Base-by-base conservation (phyloP, 2,888 invertebrate genomes). In the Homarus gammarus region DNA sequence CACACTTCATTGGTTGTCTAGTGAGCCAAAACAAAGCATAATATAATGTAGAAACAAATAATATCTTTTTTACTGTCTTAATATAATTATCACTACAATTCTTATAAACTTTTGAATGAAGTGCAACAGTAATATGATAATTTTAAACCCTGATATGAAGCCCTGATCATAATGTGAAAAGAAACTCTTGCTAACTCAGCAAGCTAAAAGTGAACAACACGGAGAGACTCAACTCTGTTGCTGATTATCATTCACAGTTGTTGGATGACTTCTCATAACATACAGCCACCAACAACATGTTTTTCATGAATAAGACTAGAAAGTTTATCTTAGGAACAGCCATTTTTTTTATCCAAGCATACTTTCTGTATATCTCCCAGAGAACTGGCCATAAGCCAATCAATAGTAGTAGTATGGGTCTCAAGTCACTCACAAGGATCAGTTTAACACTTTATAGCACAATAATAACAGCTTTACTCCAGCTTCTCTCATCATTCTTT, bases 171-270 rank as follows among this genome's bases (percentile, higher is more conserved):
- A 61, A 40, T 15, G 22, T 36, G 31, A 40, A 38, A 44, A 61
- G 10, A 64, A 61, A 64, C 10, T 64, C 64, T 40, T 38, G 38
- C 38, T 38, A 64, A n/a, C 38, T 64, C 38, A 38, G n/a, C 61
- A 12, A 64, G 27, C 12, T 15, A 33, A 73, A 27, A 84, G 56
- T 56, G 84, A 73, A 56, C 86, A 86, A 86, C 86, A 36, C 70
- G 38, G 86, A 86, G 86, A 86, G 86, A 86, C 86, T 78, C 86
- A 86, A 86, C 86, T 86, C 86, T 86, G 86, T 78, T 78, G 31
- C 51, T 77, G 61, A 64, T 61, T 83, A 70, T 83, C 64, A 64
- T 83, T 49, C 36, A 51, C 49, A 33, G n/a, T 72, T 83, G 83
- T 33, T 36, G 31, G 51, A 72, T 33, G 51, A 38, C 49, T 72